Percentiles rank a stretch among this genome's conserved stretches.
Conservation (phyloP, 2,113 vertebrate species). For the Montifringilla adamsi region DNA sequence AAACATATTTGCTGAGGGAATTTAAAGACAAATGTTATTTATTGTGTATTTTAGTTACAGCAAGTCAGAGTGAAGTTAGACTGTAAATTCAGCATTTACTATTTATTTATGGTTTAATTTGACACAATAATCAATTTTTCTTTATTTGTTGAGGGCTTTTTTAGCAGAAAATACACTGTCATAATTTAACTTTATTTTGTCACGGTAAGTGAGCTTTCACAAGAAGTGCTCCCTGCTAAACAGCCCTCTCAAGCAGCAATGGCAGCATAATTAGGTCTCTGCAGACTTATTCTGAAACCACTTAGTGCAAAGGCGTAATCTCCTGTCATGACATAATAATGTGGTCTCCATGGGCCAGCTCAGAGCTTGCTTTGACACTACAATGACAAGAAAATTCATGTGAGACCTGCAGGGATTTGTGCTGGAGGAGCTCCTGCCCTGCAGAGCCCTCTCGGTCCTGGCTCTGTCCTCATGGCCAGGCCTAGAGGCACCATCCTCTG, state of each 20-base stretch:
- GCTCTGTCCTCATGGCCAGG: background rate
- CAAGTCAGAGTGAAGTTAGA: background rate
- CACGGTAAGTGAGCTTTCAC: background rate
- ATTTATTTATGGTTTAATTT: background rate
- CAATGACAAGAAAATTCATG: background rate
- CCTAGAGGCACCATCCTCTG: background rate
- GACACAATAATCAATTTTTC: background rate
- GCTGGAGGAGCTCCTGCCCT: background rate
- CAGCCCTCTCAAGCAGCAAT: constrained; percentile 21
- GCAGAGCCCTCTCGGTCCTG: background rate
- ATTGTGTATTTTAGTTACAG: background rate
- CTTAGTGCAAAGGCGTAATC: constrained; percentile 41
- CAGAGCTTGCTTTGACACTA: constrained; percentile 31
- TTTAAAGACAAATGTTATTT: background rate
- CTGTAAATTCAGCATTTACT: background rate
- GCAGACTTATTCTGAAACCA: constrained; percentile 28
- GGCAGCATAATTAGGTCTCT: constrained; percentile 55
- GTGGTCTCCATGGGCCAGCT: background rate
- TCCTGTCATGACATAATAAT: constrained; percentile 53
- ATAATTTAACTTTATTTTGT: constrained; percentile 38
- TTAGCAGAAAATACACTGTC: background rate
- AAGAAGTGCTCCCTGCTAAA: constrained; percentile 18
- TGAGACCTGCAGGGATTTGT: background rate
- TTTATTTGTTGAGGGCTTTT: background rate
- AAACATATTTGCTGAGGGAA: background rate